phyloP scores from a whole-genome alignment of 2,888 invertebrate genomes.

The Archips crataeganus region DNA sequence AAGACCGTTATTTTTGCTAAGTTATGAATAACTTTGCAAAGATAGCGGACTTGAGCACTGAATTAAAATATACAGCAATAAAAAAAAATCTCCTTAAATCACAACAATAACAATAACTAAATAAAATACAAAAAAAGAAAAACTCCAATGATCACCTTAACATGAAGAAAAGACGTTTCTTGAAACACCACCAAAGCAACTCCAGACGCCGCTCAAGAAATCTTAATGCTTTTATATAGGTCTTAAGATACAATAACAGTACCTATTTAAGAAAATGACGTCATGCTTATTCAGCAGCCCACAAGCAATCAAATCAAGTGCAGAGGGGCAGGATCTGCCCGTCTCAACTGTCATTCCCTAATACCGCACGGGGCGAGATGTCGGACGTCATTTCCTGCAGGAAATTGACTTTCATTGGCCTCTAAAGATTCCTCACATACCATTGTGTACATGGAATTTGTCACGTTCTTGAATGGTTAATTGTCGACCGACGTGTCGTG shows the following conservation, averaged over 20 bases:
- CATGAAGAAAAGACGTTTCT: not conserved
- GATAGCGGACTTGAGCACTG: too few relatives aligned
- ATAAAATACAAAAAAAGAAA: not conserved
- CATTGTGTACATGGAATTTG: conserved; percentile 9
- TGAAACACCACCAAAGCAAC: not conserved
- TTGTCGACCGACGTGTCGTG: not conserved
- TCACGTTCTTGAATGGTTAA: conserved; percentile 5
- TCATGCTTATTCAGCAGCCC: conserved; percentile 24
- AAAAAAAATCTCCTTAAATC: too few relatives aligned
- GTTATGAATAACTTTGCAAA: too few relatives aligned
- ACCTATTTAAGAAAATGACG: conserved; percentile 12
- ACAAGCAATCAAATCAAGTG: conserved; percentile 27
- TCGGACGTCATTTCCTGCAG: conserved; percentile 57
- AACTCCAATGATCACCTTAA: not conserved
- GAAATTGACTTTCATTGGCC: conserved; percentile 65
- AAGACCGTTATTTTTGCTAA: too few relatives aligned
- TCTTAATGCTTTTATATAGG: not conserved
- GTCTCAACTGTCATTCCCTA: conserved; percentile 57
- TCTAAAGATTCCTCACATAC: conserved; percentile 45
- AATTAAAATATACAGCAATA: too few relatives aligned
- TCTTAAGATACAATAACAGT: not conserved
- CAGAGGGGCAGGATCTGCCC: conserved; percentile 38
- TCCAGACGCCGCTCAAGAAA: not conserved
- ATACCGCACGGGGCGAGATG: conserved; percentile 55
- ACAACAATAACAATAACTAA: too few relatives aligned